These are phyloP conservation scores for Brotogeris chrysoptera DNA, from an alignment of 2,797 vertebrate genomes.

Conservation along the genomic window DNA sequence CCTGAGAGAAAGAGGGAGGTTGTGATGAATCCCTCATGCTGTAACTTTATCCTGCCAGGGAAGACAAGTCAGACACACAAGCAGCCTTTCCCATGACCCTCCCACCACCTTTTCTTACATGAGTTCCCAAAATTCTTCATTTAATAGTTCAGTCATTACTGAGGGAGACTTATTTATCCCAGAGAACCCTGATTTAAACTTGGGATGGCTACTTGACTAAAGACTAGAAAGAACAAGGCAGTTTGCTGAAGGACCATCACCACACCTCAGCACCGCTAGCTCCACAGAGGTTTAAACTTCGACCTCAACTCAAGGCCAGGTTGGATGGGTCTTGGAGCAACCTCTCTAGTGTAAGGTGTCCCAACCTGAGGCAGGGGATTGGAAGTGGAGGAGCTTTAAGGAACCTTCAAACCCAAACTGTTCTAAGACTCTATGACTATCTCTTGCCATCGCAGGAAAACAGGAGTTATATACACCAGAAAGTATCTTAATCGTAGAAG, in stretches of 20 bases:
- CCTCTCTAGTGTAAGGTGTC: neutral
- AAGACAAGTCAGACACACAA: constrained; percentile 67
- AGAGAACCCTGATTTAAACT: neutral
- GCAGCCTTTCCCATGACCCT: constrained; percentile 81
- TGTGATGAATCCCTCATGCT: constrained; percentile 64
- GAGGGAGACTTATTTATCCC: neutral
- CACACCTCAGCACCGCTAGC: neutral
- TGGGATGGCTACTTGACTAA: neutral
- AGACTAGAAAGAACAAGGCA: neutral
- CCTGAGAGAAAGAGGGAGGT: constrained; percentile 61
- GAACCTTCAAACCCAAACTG: neutral
- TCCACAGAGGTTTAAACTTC: neutral
- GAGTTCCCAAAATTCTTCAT: neutral
- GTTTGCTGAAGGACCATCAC: neutral
- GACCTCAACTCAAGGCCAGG: neutral
- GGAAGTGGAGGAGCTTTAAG: neutral
- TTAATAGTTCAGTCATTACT: neutral
- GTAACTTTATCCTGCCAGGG: constrained; percentile 79
- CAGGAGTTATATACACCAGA: neutral
- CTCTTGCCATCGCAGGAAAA: neutral
- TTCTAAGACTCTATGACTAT: neutral
- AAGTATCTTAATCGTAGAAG: neutral
- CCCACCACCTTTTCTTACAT: constrained; percentile 14
- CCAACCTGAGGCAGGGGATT: neutral
- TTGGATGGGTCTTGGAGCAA: neutral